These are phyloP conservation scores for Netelia melanura DNA, from an alignment of 2,888 invertebrate genomes.

Conservation along the genomic window DNA sequence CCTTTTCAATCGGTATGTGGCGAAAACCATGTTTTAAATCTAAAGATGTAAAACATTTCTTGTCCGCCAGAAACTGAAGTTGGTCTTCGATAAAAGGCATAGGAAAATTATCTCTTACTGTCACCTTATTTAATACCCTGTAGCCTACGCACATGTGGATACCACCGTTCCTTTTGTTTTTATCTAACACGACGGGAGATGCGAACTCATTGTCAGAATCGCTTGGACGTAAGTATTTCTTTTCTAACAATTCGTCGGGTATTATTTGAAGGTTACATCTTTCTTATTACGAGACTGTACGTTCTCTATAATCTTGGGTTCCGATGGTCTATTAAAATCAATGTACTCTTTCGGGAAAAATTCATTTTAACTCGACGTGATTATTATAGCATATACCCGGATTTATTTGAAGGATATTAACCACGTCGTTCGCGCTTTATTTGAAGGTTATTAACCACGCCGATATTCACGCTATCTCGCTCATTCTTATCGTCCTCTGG, in stretches of 20 bases:
- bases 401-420: background rate
- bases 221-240: conserved; percentile 39
- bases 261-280: conserved; percentile 26
- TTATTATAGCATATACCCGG: background rate
- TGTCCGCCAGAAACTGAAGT: conserved; percentile 37
- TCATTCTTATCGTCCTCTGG: background rate
- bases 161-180: no score
- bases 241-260: conserved; percentile 25
- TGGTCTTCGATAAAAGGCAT: conserved; percentile 54
- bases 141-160: conserved; percentile 48
- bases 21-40: conserved; percentile 51
- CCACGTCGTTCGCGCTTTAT: no score
- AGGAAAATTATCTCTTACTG: conserved; percentile 42
- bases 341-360: conserved; percentile 29
- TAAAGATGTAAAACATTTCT: conserved; percentile 42
- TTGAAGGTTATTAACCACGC: background rate
- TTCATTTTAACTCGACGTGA: background rate
- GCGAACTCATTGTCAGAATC: conserved; percentile 46
- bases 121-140: conserved; percentile 53
- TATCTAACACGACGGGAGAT: conserved; percentile 37
- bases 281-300: conserved; percentile 35
- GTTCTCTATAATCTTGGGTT: conserved; percentile 23
- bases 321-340: conserved; percentile 22
- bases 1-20: conserved; percentile 41
- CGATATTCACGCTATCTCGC: conserved; percentile 30